These are phyloP conservation scores for Petrocephalus microphthalmus DNA, from an alignment of 2,113 vertebrate genomes.

Conservation along the genomic window DNA sequence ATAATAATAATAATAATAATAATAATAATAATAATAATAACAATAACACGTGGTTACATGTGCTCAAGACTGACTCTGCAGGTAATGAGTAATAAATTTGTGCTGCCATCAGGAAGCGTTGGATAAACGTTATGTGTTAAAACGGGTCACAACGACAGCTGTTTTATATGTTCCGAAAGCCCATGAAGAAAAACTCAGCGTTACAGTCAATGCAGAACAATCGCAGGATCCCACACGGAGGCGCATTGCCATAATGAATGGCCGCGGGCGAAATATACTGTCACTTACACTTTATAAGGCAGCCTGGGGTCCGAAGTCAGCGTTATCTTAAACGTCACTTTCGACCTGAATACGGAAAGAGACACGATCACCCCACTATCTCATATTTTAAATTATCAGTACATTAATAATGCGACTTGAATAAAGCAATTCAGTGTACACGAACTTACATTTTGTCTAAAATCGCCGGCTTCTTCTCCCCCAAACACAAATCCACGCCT, in stretches of 20 bases:
- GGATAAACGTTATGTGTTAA: neutral
- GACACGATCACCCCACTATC: neutral
- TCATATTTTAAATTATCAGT: neutral
- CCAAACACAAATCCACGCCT: neutral
- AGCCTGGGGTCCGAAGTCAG: conserved; percentile 70
- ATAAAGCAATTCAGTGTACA: neutral
- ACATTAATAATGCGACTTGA: neutral
- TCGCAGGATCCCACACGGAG: neutral
- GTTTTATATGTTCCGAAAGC: neutral
- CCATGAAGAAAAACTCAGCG: neutral
- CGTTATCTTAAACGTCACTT: conserved; percentile 75
- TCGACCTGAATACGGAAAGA: conserved; percentile 52
- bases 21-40: neutral
- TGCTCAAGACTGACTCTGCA: neutral
- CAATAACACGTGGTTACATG: neutral
- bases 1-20: neutral
- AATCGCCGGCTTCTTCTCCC: neutral
- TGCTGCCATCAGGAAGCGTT: neutral
- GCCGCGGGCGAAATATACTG: conserved; percentile 17
- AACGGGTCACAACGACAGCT: neutral
- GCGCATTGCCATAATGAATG: neutral
- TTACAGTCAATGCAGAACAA: neutral
- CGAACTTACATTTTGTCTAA: conserved; percentile 17
- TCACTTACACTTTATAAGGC: conserved; percentile 69
- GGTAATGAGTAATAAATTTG: neutral